phyloP scores from a whole-genome alignment of 2,797 vertebrate genomes.

The Sebastes variabilis region DNA sequence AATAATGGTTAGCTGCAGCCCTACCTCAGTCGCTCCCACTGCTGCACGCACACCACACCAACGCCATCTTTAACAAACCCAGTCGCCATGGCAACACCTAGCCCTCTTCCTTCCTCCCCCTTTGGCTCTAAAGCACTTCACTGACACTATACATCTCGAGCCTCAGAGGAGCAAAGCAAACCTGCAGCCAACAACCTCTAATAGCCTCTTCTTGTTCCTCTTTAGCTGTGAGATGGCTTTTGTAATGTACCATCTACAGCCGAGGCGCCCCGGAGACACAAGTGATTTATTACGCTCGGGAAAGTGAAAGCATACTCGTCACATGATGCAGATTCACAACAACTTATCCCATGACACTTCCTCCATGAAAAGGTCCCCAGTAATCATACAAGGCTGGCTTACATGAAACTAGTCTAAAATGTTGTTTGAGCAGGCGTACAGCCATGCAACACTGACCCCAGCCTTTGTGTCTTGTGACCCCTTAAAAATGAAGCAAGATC shows the following conservation, averaged over 20 bases:
- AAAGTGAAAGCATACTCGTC: not conserved
- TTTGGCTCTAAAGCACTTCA: slow-evolving; percentile 33
- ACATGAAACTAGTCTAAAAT: not conserved
- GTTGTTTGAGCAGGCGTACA: not conserved
- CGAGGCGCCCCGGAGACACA: not conserved
- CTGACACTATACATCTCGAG: slow-evolving; percentile 47
- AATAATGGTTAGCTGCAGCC: not conserved
- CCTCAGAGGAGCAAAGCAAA: slow-evolving; percentile 39
- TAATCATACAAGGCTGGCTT: not conserved
- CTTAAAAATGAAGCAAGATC: not conserved
- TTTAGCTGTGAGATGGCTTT: slow-evolving; percentile 22
- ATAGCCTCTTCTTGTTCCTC: slow-evolving; percentile 49
- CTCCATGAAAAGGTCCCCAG: not conserved
- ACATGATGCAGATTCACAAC: not conserved
- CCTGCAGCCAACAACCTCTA: slow-evolving; percentile 36
- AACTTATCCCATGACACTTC: not conserved
- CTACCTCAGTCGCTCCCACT: not conserved
- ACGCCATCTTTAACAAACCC: slow-evolving; percentile 17
- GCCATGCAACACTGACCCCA: not conserved
- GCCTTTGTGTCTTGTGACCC: not conserved
- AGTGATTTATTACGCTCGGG: not conserved
- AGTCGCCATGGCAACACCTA: slow-evolving; percentile 52
- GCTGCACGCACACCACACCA: not conserved
- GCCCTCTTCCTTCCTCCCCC: slow-evolving; percentile 14
- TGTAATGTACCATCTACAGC: slow-evolving; percentile 16